Evolutionary conservation across 2,113 vertebrate genomes (phyloP).

Genomic region (Neomonachus schauinslandi): DNA sequence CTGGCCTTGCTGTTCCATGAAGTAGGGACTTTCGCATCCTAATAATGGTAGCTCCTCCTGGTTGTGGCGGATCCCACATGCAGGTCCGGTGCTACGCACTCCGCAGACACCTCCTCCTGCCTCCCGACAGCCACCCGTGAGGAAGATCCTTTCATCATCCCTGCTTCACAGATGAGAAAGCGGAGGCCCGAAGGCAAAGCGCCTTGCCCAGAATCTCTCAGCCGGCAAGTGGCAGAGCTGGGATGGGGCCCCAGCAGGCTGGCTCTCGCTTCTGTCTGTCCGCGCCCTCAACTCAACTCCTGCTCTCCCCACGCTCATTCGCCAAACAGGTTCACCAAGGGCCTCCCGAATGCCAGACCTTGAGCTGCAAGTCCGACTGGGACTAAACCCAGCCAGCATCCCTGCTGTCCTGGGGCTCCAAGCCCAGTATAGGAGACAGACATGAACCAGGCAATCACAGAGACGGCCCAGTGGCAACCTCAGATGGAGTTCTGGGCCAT

Average conservation of each 20-base stretch:
- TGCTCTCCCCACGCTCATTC: not conserved
- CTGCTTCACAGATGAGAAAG: constrained; percentile 13
- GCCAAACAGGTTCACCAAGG: not conserved
- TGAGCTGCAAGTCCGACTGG: no score
- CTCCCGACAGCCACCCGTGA: not conserved
- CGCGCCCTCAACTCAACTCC: not conserved
- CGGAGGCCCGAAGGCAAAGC: not conserved
- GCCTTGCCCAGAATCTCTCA: not conserved
- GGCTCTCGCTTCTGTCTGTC: not conserved
- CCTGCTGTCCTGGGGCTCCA: not conserved
- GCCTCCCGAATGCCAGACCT: not conserved
- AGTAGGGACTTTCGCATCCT: not conserved
- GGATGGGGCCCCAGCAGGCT: not conserved
- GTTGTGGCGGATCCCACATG: not conserved
- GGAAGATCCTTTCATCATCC: not conserved
- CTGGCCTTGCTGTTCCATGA: rapidly evolving
- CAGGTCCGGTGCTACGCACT: not conserved
- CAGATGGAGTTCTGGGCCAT: not conserved
- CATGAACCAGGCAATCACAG: not conserved
- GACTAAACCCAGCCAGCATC: not conserved
- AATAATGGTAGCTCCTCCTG: not conserved
- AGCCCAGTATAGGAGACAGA: not conserved
- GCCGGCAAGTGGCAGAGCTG: not conserved
- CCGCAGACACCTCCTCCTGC: not conserved
- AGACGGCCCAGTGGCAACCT: not conserved